A percentile compares a stretch with the other conserved stretches of the same genome.
phyloP scores from a whole-genome alignment of 2,888 invertebrate genomes.

The Megamerina dolium region DNA sequence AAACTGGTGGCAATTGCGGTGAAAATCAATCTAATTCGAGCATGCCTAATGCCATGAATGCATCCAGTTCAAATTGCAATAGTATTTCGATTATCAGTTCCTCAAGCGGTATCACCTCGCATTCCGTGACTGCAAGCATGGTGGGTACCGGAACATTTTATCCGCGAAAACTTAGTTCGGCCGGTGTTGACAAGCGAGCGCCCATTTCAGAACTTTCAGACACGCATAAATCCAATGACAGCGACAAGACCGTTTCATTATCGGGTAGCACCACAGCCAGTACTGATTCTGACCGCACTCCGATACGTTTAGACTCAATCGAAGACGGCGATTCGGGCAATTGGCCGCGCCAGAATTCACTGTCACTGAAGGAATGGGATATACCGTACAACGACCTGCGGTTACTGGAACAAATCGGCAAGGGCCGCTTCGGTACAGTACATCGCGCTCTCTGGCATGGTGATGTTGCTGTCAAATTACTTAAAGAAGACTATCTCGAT shows the following conservation, averaged over 20 bases:
- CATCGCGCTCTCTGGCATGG: slow-evolving; percentile 97
- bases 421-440: slow-evolving; percentile 90
- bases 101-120: slow-evolving; percentile 6
- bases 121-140: slow-evolving; percentile 21
- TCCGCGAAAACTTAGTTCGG: slow-evolving; percentile 52
- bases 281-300: slow-evolving; percentile 77
- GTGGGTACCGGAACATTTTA: slow-evolving; percentile 36
- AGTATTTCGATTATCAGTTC: slow-evolving; percentile 17
- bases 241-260: slow-evolving; percentile 65
- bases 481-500: slow-evolving; percentile 85
- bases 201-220: slow-evolving; percentile 50
- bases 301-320: slow-evolving; percentile 69
- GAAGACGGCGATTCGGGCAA: slow-evolving; percentile 66
- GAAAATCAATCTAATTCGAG: slow-evolving; percentile 14
- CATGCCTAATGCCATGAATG: slow-evolving; percentile 13
- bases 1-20: slow-evolving; percentile 14
- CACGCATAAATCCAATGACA: slow-evolving; percentile 58
- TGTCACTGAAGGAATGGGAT: slow-evolving; percentile 94
- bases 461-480: slow-evolving; percentile 92
- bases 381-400: slow-evolving; percentile 93
- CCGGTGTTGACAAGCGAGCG: slow-evolving; percentile 37
- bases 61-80: slow-evolving; percentile 21
- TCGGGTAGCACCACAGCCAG: slow-evolving; percentile 63
- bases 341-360: slow-evolving; percentile 78
- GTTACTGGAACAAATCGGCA: slow-evolving; percentile 81